Evolutionary conservation across 2,113 vertebrate genomes (phyloP).

Genomic region (Fregata magnificens): DNA sequence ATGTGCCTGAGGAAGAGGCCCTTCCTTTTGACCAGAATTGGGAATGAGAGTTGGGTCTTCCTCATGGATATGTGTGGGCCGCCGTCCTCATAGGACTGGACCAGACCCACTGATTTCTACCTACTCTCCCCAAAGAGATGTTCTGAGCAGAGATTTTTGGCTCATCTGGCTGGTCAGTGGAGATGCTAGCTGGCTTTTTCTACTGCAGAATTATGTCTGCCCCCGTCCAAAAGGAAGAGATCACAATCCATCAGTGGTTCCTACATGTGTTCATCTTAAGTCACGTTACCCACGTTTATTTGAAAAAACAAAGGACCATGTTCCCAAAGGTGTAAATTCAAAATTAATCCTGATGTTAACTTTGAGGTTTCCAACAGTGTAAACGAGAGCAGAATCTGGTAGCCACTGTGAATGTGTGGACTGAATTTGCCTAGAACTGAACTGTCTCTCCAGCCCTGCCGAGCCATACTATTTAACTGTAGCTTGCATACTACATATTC

Average conservation of each 20-base stretch:
- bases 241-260: background rate
- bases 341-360: background rate
- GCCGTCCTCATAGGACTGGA: background rate
- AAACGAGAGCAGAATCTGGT: background rate
- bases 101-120: background rate
- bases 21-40: background rate
- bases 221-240: background rate
- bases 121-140: background rate
- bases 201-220: background rate
- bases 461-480: background rate
- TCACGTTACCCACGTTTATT: background rate
- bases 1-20: background rate
- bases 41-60: background rate
- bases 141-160: background rate
- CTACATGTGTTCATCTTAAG: background rate
- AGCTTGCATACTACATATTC: background rate
- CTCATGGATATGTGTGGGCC: background rate
- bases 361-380: background rate
- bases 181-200: background rate
- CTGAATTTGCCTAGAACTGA: background rate
- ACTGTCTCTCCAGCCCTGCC: background rate
- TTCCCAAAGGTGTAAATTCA: background rate
- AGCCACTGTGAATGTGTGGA: background rate
- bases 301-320: background rate
- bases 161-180: background rate